Evolutionary conservation across 2,888 invertebrate species (phyloP), one percentile per base, ranked within the genome.

Genomic region (Oeneis ivallda): DNA sequence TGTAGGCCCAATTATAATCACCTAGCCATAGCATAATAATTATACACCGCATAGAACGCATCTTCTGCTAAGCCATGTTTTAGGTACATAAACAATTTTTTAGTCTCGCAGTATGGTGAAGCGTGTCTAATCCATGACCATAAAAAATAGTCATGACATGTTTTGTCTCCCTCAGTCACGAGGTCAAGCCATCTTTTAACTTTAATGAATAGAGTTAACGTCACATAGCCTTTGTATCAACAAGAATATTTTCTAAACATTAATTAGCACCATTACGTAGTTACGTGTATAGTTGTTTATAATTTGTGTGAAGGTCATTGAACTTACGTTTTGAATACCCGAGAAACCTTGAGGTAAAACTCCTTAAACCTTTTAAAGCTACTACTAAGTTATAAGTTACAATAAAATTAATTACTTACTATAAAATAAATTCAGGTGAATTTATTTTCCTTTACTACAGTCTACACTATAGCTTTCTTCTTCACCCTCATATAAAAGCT

Each of bases 161-260:
- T 47, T 8, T 15, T 15, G 15, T 49, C 49, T 49, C 49, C 19
- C 19, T 9, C 19, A 49, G 6, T 49, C 50, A 26, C 19, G 11
- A 19, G 13, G 13, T 50, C 50, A 26, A 11, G 50, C 26, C 50
- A 49, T 26, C 10, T 50, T 50, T 19, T 26, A 49, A 26, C 50
- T 26, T 5, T 50, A 50, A 26, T 47, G 50, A 50, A 50, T 15
- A 45, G 45, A n/a, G 45, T 26, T 50, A 26, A 26, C 50, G 50
- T 50, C 50, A 50, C 9, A 13, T 26, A 11, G 50, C 26, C 15
- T 45, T 45, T 45, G 45, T 45, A 15, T 45, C n/a, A n/a, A 45
- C 45, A 45, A 11, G 11, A 49, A 50, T 50, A 50, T 50, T 50
- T 50, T 50, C 26, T 6, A 19, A 50, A 50, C 50, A 50, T 19